Percentiles rank a stretch among this genome's conserved stretches.
Conservation (phyloP, 1,140 invertebrate genomes). For the Drosophila sturtevanti region DNA sequence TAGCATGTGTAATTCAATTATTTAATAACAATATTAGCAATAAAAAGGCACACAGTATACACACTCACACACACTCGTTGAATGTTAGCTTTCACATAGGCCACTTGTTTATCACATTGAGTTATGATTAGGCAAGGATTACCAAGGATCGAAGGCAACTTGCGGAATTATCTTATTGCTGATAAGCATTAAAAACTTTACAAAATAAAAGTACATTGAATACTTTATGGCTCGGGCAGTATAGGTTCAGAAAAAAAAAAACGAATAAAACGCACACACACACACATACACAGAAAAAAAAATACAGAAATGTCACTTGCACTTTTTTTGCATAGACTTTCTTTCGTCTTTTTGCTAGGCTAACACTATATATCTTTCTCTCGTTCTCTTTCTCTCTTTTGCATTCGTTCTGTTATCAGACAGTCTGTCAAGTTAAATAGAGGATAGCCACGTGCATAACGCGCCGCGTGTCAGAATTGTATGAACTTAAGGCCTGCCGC, state of each 20-base stretch:
- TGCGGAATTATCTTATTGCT: neutral
- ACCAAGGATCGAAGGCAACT: neutral
- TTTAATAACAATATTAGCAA: no score
- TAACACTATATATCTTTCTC: neutral
- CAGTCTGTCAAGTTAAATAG: slow-evolving; percentile 23
- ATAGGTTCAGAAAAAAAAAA: neutral
- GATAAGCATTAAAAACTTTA: neutral
- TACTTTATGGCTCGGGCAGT: neutral
- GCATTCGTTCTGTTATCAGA: slow-evolving; percentile 53
- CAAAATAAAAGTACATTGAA: neutral
- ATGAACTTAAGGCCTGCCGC: slow-evolving; percentile 62
- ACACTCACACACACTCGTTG: no score
- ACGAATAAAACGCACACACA: neutral
- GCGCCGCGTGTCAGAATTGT: slow-evolving; percentile 79
- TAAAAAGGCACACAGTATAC: no score
- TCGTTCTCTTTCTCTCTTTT: neutral
- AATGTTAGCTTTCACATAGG: neutral
- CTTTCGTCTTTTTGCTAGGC: neutral
- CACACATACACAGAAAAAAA: neutral
- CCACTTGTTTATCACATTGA: slow-evolving; percentile 3
- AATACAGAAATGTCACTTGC: neutral
- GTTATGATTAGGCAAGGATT: neutral
- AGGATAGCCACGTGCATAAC: slow-evolving; percentile 71
- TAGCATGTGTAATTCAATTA: no score
- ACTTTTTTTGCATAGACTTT: neutral